These are phyloP conservation scores for Agelaius phoeniceus DNA, from an alignment of 2,113 vertebrate species.

Conservation along the genomic window DNA sequence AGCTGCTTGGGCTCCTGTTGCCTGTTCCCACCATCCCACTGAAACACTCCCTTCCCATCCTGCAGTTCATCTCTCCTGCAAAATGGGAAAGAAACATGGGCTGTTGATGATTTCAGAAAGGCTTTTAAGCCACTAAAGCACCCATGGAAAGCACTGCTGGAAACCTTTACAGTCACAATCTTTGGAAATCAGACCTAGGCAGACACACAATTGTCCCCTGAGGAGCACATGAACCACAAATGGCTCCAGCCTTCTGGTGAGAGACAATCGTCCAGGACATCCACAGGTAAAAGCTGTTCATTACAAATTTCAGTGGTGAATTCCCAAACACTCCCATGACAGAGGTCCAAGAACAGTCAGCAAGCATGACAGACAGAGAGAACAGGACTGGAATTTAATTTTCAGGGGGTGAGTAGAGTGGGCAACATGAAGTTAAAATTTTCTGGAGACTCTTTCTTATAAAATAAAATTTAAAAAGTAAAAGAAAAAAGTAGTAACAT, in stretches of 20 bases:
- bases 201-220: not conserved
- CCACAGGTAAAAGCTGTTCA: not conserved
- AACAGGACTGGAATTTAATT: not conserved
- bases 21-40: rapidly evolving
- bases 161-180: not conserved
- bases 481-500: not conserved
- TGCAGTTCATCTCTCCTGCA: rapidly evolving
- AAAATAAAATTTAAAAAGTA: not conserved
- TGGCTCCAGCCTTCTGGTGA: conserved; percentile 16
- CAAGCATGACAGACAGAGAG: not conserved
- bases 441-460: not conserved
- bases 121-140: rapidly evolving
- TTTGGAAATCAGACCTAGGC: not conserved
- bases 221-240: not conserved
- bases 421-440: not conserved
- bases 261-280: not conserved
- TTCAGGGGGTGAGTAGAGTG: not conserved
- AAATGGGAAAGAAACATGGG: rapidly evolving
- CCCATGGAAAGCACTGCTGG: not conserved
- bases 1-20: not conserved
- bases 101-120: not conserved
- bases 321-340: not conserved
- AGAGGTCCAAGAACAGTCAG: not conserved
- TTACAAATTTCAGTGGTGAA: not conserved
- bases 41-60: rapidly evolving